Evolutionary conservation across 2,888 invertebrate genomes (phyloP).

Genomic region (Drosophila engyochracea): DNA sequence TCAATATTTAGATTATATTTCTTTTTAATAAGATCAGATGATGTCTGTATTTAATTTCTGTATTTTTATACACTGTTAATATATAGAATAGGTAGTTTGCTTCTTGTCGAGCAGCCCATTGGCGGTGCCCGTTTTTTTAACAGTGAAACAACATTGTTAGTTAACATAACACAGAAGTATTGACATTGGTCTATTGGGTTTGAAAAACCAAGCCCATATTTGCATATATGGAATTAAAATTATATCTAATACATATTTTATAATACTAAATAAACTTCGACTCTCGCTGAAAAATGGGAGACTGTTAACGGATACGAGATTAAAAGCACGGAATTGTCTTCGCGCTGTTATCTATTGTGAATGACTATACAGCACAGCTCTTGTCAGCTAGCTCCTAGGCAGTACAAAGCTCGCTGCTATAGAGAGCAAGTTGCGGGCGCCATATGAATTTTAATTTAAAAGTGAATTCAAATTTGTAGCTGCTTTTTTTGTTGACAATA

Average conservation of each 20-base stretch:
- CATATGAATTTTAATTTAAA: conserved; percentile 3
- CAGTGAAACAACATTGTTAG: neutral
- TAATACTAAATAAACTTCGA: neutral
- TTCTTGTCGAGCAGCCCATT: neutral
- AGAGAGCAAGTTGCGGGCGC: accelerated
- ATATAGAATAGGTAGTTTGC: neutral
- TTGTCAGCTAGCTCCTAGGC: conserved; percentile 1
- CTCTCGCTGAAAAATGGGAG: neutral
- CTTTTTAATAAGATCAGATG: neutral
- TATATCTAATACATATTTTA: neutral
- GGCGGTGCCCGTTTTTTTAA: neutral
- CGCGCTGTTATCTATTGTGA: neutral
- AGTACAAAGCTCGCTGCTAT: conserved; percentile 17
- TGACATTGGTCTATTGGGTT: neutral
- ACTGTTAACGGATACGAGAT: neutral
- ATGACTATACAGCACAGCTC: neutral
- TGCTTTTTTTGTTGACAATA: neutral
- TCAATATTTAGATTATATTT: too few relatives aligned
- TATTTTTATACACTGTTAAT: too few relatives aligned
- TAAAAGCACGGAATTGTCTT: neutral
- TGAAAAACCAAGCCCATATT: neutral
- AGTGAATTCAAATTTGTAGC: neutral
- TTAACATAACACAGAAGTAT: neutral
- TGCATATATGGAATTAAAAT: neutral
- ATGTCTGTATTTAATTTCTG: neutral